Percentiles rank a stretch among this genome's conserved stretches.
phyloP scores from a whole-genome alignment of 2,113 vertebrate genomes.

The Spheniscus mendiculus region DNA sequence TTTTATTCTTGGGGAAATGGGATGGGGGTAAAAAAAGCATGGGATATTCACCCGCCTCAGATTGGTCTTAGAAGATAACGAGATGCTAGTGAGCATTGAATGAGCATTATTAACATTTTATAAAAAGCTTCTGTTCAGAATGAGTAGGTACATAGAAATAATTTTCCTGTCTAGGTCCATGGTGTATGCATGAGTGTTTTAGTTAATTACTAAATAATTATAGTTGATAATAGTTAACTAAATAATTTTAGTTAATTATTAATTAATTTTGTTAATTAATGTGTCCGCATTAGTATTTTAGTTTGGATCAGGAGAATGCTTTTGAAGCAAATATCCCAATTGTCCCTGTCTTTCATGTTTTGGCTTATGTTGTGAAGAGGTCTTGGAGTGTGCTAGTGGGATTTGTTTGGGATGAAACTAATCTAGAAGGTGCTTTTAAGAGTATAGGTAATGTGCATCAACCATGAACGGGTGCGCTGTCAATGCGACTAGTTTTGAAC shows the following conservation, averaged over 20 bases:
- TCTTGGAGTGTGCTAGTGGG: neutral
- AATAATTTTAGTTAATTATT: neutral
- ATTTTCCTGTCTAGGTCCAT: neutral
- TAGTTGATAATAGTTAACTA: neutral
- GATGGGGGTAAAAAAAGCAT: neutral
- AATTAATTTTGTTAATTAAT: neutral
- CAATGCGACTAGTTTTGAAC: neutral
- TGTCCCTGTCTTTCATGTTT: neutral
- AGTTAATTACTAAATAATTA: neutral
- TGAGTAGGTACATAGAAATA: neutral
- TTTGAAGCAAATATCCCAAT: neutral
- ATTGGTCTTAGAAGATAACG: neutral
- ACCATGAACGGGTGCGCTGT: neutral
- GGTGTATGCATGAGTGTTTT: neutral
- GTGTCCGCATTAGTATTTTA: neutral
- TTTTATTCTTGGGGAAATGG: neutral
- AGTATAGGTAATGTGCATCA: neutral
- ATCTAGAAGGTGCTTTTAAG: neutral
- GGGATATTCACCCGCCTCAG: neutral
- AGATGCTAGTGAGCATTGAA: neutral
- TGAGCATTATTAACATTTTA: neutral
- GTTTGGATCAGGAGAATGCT: neutral
- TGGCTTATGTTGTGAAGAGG: neutral
- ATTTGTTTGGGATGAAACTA: neutral
- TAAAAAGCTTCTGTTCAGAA: neutral